Base-by-base conservation (phyloP, 2,888 invertebrate species). In the Microplitis manilae region DNA sequence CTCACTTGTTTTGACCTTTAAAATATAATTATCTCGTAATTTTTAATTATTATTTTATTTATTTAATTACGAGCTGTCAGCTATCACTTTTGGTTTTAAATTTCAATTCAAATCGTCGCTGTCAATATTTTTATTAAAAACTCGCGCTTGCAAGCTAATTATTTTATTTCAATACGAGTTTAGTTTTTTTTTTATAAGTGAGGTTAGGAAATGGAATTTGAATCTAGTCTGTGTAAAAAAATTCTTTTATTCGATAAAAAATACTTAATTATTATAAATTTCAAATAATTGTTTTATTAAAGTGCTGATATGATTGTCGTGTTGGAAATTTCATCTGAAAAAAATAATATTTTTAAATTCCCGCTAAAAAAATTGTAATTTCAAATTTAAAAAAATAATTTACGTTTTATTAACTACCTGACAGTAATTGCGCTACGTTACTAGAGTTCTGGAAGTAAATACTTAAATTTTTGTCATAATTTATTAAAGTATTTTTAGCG, bases 391-490 rank as follows among this genome's bases (percentile, higher is more conserved):
- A 41, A 68, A 20, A 20, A 20, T 17, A 17, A 17, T 20, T 20
- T 1, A 20, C 20, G 1, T 20, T 20, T 20, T 20, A 62, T 62
- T 64, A 81, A 69, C 75, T 81, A 84, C 85, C 85, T 78, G 79
- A 71, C 77, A 87, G 82, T 80, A 87, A 80, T 74, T 85, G 83
- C 69, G 78, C 73, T 41, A 88, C 79, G 67, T 80, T 85, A 38
- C 80, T 83, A 72, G 81, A 83, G 13, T 81, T 83, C 68, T 78
- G 83, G 79, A 88, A 89, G 77, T 86, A 83, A 62, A 75, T 69
- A 8, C 77, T 78, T 64, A 85, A 79, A 5, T 84, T 84, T 5
- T 83, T 75, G 62, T 89, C 87, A 77, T 86, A 89, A 75, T 84
- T 85, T 41, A 84, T 82, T 50, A 89, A 82, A 59, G 87, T 87